Conservation (phyloP, 2,113 vertebrate genomes). For the Echinops telfairi region DNA sequence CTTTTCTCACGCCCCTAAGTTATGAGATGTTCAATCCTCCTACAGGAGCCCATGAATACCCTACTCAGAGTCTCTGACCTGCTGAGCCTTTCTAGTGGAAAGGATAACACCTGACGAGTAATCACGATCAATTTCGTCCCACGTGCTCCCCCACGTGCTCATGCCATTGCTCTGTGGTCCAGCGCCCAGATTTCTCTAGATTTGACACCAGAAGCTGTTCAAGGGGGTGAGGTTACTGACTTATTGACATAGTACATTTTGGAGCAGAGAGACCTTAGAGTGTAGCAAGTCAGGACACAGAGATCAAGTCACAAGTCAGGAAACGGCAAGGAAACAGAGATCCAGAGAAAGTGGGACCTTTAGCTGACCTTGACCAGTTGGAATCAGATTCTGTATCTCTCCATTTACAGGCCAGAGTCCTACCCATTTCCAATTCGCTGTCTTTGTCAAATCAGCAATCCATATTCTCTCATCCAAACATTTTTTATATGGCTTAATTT, state of each 20-base stretch:
- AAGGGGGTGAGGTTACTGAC: rapidly evolving
- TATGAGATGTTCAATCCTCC: slow-evolving; percentile 20
- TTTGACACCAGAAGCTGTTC: neutral
- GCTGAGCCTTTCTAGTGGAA: too few species aligned
- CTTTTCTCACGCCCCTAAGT: slow-evolving; percentile 6
- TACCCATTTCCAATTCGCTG: neutral
- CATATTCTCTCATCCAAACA: neutral
- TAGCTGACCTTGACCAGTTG: too few species aligned
- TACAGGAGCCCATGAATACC: neutral
- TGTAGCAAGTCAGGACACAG: neutral
- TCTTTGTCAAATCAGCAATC: neutral
- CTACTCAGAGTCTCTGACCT: neutral
- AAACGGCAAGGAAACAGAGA: neutral
- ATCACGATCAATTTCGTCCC: neutral
- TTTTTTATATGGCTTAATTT: neutral
- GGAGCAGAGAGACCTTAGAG: neutral
- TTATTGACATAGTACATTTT: neutral
- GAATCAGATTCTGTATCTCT: neutral
- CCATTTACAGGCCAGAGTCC: neutral
- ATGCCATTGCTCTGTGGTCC: neutral
- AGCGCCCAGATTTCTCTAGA: neutral
- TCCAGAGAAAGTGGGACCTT: neutral
- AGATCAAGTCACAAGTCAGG: too few species aligned
- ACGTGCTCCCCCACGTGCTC: neutral
- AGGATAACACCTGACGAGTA: neutral